Percentiles rank a stretch among this genome's conserved stretches.
These are phyloP conservation scores for Chrysopilus asiliformis DNA, from an alignment of 2,888 invertebrate genomes.

Conservation along the genomic window DNA sequence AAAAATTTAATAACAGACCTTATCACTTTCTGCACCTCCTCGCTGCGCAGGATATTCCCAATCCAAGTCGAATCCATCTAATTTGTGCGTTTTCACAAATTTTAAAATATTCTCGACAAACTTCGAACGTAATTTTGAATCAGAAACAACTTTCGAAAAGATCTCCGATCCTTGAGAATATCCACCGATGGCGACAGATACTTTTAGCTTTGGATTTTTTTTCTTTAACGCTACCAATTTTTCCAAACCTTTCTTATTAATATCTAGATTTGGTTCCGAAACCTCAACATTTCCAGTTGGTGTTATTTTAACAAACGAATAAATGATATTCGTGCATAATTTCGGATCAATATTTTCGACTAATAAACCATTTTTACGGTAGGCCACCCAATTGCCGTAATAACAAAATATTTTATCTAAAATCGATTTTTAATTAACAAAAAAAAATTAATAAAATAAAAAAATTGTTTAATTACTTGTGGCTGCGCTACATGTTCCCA, in stretches of 20 bases:
- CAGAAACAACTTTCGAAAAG: slow-evolving; percentile 30
- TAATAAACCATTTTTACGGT: slow-evolving; percentile 44
- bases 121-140: slow-evolving; percentile 20
- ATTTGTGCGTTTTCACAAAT: slow-evolving; percentile 37
- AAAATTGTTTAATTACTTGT: too few relatives aligned
- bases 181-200: slow-evolving; percentile 42
- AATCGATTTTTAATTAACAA: too few relatives aligned
- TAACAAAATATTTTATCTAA: slow-evolving; percentile 55
- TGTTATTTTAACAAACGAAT: slow-evolving; percentile 49
- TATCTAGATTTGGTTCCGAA: slow-evolving; percentile 42
- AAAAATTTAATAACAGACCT: slow-evolving; percentile 1
- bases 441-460: too few relatives aligned
- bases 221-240: slow-evolving; percentile 34
- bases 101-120: slow-evolving; percentile 39
- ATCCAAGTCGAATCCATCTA: slow-evolving; percentile 50
- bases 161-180: slow-evolving; percentile 41
- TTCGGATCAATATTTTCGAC: slow-evolving; percentile 45
- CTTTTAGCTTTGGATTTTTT: slow-evolving; percentile 33
- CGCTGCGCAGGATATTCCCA: slow-evolving; percentile 46
- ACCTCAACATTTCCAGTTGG: slow-evolving; percentile 36
- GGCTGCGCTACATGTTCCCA: too few relatives aligned
- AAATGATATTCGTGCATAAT: slow-evolving; percentile 55
- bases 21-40: slow-evolving; percentile 25
- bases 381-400: slow-evolving; percentile 55
- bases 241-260: slow-evolving; percentile 26